Evolutionary conservation across 2,888 invertebrate genomes (phyloP), one percentile per base, ranked within the genome.

Genomic region (Microctonus hyperodae): DNA sequence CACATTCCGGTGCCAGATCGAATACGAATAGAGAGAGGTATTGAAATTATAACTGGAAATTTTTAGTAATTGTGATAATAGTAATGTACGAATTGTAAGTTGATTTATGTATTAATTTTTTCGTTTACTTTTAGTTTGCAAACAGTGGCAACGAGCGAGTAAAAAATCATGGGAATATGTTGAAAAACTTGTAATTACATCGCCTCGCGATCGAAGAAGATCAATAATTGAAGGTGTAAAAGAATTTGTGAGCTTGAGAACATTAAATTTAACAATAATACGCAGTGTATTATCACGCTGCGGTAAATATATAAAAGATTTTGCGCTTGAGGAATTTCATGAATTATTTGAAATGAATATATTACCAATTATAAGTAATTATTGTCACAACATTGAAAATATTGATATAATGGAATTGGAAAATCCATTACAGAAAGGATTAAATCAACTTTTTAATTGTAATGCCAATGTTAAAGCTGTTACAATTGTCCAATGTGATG

Each of bases 151-250:
- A 28, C 20, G 6, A 25, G 51, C 25, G 13, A 50, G 50, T 20
- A 60, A 20, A 22, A 60, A 60, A 23, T 60, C 33, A 20, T 60
- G 48, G 60, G 33, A 60, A 22, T 50, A 31, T 13, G 50, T 60
- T 22, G 60, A 50, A 33, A 60, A 60, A 31, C 50, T 60, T n/a
- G 60, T 33, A 31, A 50, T 50, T 22, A 60, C 57, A 37, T 35
- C 57, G 22, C 57, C 57, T 33, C 33, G 37, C 20, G 37, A 57
- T 57, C 33, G 22, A 25, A 7, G 10, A 7, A 16, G 13, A 7
- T 57, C 35, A 35, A 22, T 35, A 2, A 33, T 35, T 2, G 37
- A 33, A 22, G 57, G 57, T 22, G 33, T 35, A 16, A 22, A 35
- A 35, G 57, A 57, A 33, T 57, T 33, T 22, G 35, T 57, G 9